These are phyloP conservation scores for Pseudonaja textilis DNA, from an alignment of 2,113 vertebrate species.

Conservation along the genomic window DNA sequence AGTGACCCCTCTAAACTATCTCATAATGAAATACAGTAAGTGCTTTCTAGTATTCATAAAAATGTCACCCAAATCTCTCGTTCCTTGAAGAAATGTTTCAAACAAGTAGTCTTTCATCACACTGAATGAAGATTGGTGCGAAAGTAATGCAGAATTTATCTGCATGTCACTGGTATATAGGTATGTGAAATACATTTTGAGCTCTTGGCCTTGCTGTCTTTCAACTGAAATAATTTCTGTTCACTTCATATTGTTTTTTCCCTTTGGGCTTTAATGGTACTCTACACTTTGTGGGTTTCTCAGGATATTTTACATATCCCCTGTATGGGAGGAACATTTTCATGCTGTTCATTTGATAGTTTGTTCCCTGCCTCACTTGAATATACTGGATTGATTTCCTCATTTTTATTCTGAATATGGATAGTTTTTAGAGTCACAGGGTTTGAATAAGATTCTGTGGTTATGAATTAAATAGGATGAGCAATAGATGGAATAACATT, in stretches of 20 bases:
- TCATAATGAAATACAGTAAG: neutral
- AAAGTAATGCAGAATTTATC: neutral
- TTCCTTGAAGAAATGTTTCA: neutral
- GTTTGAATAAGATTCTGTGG: neutral
- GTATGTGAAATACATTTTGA: neutral
- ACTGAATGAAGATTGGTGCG: neutral
- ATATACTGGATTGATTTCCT: neutral
- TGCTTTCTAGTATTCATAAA: neutral
- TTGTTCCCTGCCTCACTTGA: neutral
- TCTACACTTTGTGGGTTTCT: neutral
- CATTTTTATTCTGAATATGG: neutral
- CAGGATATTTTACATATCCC: neutral
- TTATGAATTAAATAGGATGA: neutral
- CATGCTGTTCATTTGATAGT: neutral
- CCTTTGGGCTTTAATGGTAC: neutral
- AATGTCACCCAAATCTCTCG: neutral
- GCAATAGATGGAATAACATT: neutral
- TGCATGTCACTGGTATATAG: neutral
- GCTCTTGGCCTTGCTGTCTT: neutral
- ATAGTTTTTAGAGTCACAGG: fast-evolving
- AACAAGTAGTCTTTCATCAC: neutral
- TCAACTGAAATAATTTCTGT: neutral
- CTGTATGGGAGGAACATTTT: neutral
- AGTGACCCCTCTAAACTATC: neutral
- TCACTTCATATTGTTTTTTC: neutral